Evolutionary conservation across 2,797 vertebrate genomes (phyloP).

Genomic region (Ctenopoma multispine): DNA sequence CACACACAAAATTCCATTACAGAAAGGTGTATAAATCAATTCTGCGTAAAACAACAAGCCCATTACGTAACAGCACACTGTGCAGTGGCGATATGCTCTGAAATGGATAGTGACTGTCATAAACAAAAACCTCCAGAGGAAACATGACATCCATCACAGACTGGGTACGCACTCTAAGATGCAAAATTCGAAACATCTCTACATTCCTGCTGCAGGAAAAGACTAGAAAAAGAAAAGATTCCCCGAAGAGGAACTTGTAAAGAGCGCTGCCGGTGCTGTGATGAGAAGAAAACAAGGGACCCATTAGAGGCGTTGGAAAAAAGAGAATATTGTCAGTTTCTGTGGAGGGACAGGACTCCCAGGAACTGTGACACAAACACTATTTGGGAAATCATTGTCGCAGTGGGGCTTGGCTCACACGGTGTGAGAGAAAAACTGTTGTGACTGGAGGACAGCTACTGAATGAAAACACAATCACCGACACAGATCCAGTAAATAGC

Average conservation of each 20-base stretch:
- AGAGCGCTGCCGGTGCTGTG: slow-evolving; percentile 27
- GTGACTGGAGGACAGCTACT: slow-evolving; percentile 48
- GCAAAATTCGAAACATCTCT: slow-evolving; percentile 43
- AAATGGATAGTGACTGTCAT: slow-evolving; percentile 73
- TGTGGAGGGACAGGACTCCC: slow-evolving; percentile 58
- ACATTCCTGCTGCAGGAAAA: slow-evolving; percentile 32
- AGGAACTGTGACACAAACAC: slow-evolving; percentile 68
- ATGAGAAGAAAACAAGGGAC: slow-evolving; percentile 43
- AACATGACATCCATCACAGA: slow-evolving; percentile 71
- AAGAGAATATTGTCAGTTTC: slow-evolving; percentile 47
- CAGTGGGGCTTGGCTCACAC: slow-evolving; percentile 44
- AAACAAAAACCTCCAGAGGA: slow-evolving; percentile 69
- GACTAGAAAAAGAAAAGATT: slow-evolving; percentile 26
- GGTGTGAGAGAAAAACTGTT: slow-evolving; percentile 49
- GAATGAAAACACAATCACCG: slow-evolving; percentile 54
- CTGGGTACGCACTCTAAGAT: slow-evolving; percentile 26
- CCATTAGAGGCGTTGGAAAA: slow-evolving; percentile 53
- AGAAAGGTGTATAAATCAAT: slow-evolving; percentile 70
- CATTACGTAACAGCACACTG: slow-evolving; percentile 64
- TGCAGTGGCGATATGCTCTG: slow-evolving; percentile 56
- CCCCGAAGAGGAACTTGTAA: slow-evolving; percentile 56
- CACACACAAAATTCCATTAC: slow-evolving; percentile 51
- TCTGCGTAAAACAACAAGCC: slow-evolving; percentile 62
- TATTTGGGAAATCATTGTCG: slow-evolving; percentile 62
- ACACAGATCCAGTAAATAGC: slow-evolving; percentile 29